Conservation (phyloP, 2,113 vertebrate genomes). For the Vicugna pacos region DNA sequence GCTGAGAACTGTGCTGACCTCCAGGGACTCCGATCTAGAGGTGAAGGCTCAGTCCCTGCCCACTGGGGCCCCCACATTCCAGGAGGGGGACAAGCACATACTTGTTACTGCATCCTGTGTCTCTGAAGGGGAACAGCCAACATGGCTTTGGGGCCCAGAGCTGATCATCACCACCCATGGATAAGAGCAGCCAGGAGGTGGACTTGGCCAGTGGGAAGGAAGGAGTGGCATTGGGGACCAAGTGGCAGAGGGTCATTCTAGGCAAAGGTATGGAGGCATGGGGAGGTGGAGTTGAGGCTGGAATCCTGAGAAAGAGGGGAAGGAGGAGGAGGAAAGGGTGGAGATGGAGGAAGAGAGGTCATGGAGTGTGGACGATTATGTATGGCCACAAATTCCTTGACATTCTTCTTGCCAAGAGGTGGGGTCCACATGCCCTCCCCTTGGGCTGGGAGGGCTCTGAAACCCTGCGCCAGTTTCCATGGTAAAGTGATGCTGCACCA, state of each 20-base stretch:
- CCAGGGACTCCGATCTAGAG: neutral
- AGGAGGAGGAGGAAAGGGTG: neutral
- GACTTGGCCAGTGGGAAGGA: neutral
- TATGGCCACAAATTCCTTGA: neutral
- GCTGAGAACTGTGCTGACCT: neutral
- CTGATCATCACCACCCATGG: neutral
- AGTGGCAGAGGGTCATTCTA: neutral
- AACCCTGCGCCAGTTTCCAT: neutral
- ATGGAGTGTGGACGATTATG: neutral
- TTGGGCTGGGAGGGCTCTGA: neutral
- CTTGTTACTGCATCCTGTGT: neutral
- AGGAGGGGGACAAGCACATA: neutral
- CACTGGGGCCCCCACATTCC: rapidly evolving
- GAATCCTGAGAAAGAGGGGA: neutral
- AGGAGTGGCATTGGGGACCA: neutral
- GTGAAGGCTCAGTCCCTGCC: neutral
- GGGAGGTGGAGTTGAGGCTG: neutral
- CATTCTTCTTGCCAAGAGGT: neutral
- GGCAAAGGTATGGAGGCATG: neutral
- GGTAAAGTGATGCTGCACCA: neutral
- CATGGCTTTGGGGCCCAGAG: neutral
- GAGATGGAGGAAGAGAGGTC: neutral
- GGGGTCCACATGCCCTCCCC: neutral
- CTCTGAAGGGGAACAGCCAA: neutral
- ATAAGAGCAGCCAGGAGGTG: neutral